Percentiles rank a stretch among this genome's conserved stretches.
Conservation (phyloP, 2,888 invertebrate genomes). For the Andrena minutula region DNA sequence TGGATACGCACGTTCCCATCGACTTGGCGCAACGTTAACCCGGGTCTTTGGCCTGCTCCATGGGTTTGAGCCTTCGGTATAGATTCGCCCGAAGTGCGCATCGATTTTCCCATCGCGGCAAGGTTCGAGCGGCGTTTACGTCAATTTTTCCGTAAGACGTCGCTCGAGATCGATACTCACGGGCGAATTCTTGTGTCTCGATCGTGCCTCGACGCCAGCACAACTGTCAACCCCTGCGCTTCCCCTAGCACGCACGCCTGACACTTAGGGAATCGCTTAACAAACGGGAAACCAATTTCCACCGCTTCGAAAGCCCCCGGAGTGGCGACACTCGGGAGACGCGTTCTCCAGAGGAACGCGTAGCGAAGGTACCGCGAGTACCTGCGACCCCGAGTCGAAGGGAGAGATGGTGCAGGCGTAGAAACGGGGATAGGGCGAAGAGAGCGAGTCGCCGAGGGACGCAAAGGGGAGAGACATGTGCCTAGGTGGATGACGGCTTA, state of each 20-base stretch:
- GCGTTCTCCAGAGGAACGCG: background rate
- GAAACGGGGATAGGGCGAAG: background rate
- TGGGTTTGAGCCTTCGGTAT: slow-evolving; percentile 71
- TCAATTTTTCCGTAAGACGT: slow-evolving; percentile 60
- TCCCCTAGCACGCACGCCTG: background rate
- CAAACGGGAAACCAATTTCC: background rate
- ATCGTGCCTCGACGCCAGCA: slow-evolving; percentile 6
- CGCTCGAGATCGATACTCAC: slow-evolving; percentile 57
- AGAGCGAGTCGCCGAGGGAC: background rate
- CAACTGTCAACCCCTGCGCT: background rate
- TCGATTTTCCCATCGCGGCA: slow-evolving; percentile 72
- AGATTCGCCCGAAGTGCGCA: slow-evolving; percentile 70
- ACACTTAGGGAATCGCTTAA: background rate
- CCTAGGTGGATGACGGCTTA: slow-evolving; percentile 84
- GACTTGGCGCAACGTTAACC: slow-evolving; percentile 20
- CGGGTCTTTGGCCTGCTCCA: slow-evolving; percentile 65
- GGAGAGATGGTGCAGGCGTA: background rate
- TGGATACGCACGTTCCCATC: slow-evolving; percentile 5
- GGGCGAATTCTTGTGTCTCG: slow-evolving; percentile 36
- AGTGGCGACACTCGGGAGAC: background rate
- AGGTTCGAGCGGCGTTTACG: slow-evolving; percentile 53
- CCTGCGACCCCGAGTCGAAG: background rate
- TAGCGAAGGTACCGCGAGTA: background rate
- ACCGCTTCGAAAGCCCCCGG: background rate
- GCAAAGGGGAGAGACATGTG: slow-evolving; percentile 16